Evolutionary conservation across 2,113 vertebrate species (phyloP).

Genomic region (Prionailurus viverrinus): DNA sequence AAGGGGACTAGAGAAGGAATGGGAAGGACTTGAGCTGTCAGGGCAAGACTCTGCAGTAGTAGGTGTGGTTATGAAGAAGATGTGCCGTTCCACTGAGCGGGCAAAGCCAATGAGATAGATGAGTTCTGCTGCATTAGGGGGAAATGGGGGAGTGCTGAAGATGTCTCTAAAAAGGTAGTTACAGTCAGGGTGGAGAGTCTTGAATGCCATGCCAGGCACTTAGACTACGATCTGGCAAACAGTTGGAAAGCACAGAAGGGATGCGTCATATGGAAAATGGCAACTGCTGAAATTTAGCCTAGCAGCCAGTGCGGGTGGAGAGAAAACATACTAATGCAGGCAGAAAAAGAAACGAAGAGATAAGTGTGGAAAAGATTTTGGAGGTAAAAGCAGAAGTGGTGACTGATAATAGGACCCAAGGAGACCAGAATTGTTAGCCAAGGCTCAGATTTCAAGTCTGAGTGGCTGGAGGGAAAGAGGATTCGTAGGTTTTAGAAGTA

Average conservation of each 20-base stretch:
- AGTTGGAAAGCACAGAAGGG: neutral
- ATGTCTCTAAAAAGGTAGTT: neutral
- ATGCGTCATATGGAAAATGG: neutral
- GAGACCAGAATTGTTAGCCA: neutral
- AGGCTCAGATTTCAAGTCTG: neutral
- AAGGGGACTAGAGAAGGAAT: neutral
- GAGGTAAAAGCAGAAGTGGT: neutral
- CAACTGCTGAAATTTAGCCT: constrained; percentile 15
- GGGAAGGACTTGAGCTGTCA: neutral
- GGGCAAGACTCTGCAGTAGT: neutral
- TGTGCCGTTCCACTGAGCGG: neutral
- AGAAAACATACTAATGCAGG: neutral
- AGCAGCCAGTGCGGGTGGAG: neutral
- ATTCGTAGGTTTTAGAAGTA: neutral
- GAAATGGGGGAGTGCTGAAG: neutral
- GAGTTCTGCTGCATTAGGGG: neutral
- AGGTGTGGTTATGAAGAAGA: neutral
- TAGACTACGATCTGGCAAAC: neutral
- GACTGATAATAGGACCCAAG: neutral
- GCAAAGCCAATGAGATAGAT: neutral
- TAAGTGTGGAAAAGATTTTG: neutral
- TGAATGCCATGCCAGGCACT: neutral
- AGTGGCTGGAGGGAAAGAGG: neutral
- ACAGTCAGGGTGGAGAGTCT: neutral
- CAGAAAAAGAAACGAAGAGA: neutral